These are phyloP conservation scores for Turdus rufiventris DNA, from an alignment of 2,113 vertebrate species.

Conservation along the genomic window DNA sequence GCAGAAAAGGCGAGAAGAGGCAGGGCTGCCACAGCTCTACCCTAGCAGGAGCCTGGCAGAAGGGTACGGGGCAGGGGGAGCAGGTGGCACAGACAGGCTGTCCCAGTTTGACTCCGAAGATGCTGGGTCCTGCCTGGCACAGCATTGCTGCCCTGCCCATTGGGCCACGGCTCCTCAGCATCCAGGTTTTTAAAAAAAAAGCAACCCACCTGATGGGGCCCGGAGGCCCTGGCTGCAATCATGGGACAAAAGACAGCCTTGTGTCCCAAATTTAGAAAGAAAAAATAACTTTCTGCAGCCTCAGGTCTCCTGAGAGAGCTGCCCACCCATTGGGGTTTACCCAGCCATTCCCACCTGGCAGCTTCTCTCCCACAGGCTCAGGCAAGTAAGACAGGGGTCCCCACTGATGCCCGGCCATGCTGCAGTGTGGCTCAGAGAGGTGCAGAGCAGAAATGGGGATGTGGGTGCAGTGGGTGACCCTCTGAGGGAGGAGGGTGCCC, in stretches of 20 bases:
- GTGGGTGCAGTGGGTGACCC: background rate
- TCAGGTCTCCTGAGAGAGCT: background rate
- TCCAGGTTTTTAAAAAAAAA: background rate
- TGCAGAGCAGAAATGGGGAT: accelerated
- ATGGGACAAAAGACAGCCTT: background rate
- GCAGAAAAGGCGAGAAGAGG: background rate
- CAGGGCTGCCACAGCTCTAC: background rate
- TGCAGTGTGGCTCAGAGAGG: background rate
- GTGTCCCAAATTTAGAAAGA: background rate
- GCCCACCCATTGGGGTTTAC: background rate
- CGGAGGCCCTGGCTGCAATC: background rate
- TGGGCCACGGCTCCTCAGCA: background rate
- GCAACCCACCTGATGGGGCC: background rate
- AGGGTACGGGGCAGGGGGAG: accelerated
- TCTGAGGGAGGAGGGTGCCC: accelerated
- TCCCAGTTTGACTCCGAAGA: background rate
- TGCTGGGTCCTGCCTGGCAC: background rate
- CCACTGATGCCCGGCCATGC: accelerated
- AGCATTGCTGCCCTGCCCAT: background rate
- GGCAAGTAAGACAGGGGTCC: background rate
- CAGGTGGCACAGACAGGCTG: accelerated
- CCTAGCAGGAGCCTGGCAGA: background rate
- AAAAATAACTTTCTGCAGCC: background rate
- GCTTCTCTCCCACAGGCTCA: background rate
- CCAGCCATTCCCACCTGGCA: background rate